Evolutionary conservation across 1,140 invertebrate genomes (phyloP).

Genomic region (Muscidifurax raptorellus): DNA sequence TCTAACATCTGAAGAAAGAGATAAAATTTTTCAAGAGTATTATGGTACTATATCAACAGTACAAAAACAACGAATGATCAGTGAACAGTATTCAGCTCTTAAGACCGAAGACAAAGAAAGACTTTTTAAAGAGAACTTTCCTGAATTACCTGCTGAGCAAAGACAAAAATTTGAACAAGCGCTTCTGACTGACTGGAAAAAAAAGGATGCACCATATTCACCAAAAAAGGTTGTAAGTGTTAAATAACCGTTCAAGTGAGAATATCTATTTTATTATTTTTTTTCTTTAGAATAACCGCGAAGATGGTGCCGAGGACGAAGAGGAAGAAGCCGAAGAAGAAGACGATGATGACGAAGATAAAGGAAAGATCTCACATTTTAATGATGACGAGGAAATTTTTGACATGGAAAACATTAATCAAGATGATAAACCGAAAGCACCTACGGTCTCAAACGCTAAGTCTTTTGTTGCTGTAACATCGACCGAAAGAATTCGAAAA

Average conservation of each 20-base stretch:
- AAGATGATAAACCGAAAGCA: constrained; percentile 69
- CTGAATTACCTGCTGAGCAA: constrained; percentile 70
- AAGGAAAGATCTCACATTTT: constrained; percentile 56
- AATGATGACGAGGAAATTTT: constrained; percentile 79
- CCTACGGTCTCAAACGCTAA: constrained; percentile 62
- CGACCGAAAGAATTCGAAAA: constrained; percentile 69
- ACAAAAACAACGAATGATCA: constrained; percentile 72
- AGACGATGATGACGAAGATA: constrained; percentile 55
- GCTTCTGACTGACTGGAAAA: constrained; percentile 68
- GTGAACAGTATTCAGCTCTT: constrained; percentile 71
- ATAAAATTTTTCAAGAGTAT: constrained; percentile 70
- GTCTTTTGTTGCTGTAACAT: constrained; percentile 71
- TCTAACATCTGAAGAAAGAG: constrained; percentile 67
- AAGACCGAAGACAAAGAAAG: constrained; percentile 71
- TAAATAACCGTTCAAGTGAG: not conserved
- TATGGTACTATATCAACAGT: constrained; percentile 68
- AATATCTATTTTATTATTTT: not conserved
- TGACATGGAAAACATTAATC: constrained; percentile 80
- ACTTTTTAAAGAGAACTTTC: constrained; percentile 74
- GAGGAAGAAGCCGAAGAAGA: constrained; percentile 47
- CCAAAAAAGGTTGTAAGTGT: constrained; percentile 36
- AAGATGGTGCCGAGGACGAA: constrained; percentile 21
- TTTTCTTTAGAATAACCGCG: constrained; percentile 22
- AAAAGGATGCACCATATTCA: constrained; percentile 38
- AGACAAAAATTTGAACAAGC: constrained; percentile 71